Base-by-base conservation (phyloP, 2,888 invertebrate species). In the Homarus gammarus region DNA sequence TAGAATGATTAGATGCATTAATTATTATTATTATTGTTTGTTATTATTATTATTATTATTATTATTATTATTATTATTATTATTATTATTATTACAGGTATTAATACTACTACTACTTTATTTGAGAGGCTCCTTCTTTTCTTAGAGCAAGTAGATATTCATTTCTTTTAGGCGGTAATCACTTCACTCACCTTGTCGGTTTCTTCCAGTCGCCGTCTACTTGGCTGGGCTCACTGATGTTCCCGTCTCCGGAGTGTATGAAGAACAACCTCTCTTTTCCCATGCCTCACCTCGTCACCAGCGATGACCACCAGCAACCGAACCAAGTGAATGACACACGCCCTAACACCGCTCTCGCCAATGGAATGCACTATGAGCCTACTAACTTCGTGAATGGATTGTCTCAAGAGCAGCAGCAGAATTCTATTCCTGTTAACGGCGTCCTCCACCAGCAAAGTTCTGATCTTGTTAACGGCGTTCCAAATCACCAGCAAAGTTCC, bases 201-300 rank as follows among this genome's bases (percentile, higher is more conserved):
- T n/a, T 77, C 49, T 3, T 49, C 77, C 49, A 77, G 77, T 49
- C 77, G 49, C 77, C 49, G 0, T 49, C 77, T 27, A 8, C 77
- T n/a, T 77, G 77, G 77, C 31, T 77, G 3, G 77, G 77, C 44
- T n/a, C 77, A 18, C 77, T 77, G 8, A n/a, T 77, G 27, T 77
- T 22, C 49, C 49, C 77, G 6, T 77, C 77, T 77, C 38, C 49
- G 27, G 77, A 77, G 10, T n/a, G 49, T 0, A 77, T 44, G 27
- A 77, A 77, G 49, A 77, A 12, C n/a, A 77, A 49, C 77, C 40
- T 49, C 77, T 38, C 40, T 18, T 15, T 27, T 8, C 27, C 40
- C 49, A 49, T 49, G 49, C 31, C 31, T 18, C 31, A 40, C 49
- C 6, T 6, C n/a, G 44, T 31, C 77, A 2, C 77, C n/a, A n/a